Evolutionary conservation across 2,888 invertebrate genomes (phyloP).

Genomic region (Gymnoscelis rufifasciata): DNA sequence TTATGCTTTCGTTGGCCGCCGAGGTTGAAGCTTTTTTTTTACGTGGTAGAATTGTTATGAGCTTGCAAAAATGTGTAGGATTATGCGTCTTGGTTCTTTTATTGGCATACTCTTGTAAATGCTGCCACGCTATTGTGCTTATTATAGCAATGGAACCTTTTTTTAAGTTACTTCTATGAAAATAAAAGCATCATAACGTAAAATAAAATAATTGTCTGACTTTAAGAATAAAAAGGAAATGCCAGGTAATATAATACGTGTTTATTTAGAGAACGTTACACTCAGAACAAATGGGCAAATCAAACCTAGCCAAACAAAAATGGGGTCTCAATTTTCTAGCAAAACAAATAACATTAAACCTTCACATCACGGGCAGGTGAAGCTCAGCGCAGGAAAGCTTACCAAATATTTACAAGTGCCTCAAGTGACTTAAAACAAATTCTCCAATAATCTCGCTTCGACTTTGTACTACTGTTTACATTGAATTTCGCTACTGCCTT

Average conservation of each 20-base stretch:
- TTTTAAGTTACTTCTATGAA: no score
- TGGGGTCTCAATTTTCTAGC: conserved; percentile 35
- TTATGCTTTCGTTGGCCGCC: no score
- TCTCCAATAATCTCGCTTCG: conserved; percentile 70
- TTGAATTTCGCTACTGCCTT: conserved; percentile 62
- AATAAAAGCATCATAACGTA: no score
- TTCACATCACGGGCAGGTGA: conserved; percentile 23
- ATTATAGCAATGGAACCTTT: no score
- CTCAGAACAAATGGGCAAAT: conserved; percentile 12
- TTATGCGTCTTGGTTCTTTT: no score
- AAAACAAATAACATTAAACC: conserved; percentile 58
- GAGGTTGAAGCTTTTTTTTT: no score
- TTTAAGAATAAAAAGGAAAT: no score
- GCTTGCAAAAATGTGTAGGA: no score
- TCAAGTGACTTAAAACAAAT: conserved; percentile 77
- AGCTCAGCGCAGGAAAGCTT: conserved; percentile 56
- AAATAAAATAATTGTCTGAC: no score
- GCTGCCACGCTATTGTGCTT: no score
- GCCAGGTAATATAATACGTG: neutral
- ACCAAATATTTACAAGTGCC: conserved; percentile 73
- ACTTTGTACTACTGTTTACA: conserved; percentile 68
- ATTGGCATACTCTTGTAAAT: no score
- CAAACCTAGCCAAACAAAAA: conserved; percentile 14
- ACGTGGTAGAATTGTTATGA: no score
- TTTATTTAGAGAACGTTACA: neutral